phyloP scores from a whole-genome alignment of 2,113 vertebrate genomes.

The Edolisoma coerulescens region DNA sequence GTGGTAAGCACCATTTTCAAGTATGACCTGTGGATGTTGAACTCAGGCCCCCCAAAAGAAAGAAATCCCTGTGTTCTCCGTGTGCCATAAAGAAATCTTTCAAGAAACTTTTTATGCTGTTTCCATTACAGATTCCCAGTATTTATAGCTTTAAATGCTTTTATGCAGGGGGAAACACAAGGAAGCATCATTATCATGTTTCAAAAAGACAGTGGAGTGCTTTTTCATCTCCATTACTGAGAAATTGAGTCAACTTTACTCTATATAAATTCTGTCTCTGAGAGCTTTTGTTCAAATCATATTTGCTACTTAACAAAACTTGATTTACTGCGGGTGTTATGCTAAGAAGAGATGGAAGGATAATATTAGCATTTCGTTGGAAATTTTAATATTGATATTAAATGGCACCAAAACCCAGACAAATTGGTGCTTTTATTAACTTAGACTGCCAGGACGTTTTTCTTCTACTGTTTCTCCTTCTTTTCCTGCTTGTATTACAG shows the following conservation, averaged over 20 bases:
- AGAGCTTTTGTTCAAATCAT: conserved; percentile 32
- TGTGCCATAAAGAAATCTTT: not conserved
- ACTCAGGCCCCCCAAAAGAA: not conserved
- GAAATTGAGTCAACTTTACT: conserved; percentile 26
- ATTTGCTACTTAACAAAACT: conserved; percentile 40
- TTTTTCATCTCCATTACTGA: conserved; percentile 26
- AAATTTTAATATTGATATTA: conserved; percentile 53
- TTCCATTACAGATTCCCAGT: not conserved
- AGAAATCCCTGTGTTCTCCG: not conserved
- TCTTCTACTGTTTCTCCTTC: not conserved
- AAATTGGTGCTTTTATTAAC: conserved; percentile 49
- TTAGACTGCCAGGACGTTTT: not conserved
- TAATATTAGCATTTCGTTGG: conserved; percentile 31
- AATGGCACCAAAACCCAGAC: not conserved
- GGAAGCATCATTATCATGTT: not conserved
- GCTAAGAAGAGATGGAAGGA: not conserved
- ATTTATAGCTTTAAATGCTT: not conserved
- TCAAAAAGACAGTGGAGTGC: not conserved
- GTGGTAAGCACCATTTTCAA: not conserved
- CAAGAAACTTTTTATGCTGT: not conserved
- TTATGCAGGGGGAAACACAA: not conserved
- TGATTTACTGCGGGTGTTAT: not conserved
- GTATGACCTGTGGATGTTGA: not conserved
- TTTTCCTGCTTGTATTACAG: not conserved
- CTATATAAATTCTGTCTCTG: not conserved